Evolutionary conservation across 2,888 invertebrate species (phyloP), one percentile per base, ranked within the genome.

Genomic region (Sinhomidia bicolor): DNA sequence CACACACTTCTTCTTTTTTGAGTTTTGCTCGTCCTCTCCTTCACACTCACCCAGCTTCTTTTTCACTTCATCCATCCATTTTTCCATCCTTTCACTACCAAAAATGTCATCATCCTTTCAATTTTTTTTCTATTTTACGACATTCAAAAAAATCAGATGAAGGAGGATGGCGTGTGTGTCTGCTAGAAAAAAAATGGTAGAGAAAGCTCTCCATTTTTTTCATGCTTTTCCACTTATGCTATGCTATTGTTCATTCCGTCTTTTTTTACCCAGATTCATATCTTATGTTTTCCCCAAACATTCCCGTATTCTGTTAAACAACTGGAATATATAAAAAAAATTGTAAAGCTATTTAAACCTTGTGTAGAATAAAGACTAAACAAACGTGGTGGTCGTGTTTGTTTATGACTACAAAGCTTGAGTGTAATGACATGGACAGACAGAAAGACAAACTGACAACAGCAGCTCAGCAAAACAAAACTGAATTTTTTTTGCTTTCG

Each of bases 61-160:
- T 74, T 74, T 74, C 74, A 74, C 74, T 74, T 44, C 74, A 41
- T 44, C 6, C 47, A 47, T 74, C 47, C 74, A 44, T 44, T 74
- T 74, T 74, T 23, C 74, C 47, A 44, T 47, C 44, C 26, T 74
- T 47, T 14, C 17, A 10, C 74, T 4, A 12, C 12, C 17, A 74
- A 74, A 74, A 74, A 74, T 74, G 74, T 47, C 74, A 74, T 44
- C 74, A 44, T 74, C 26, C 74, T 44, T 74, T 74, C 74, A 65
- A 17, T 57, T 57, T 65, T 65, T 36, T 62, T 36, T 36, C 65
- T 65, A 47, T 74, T 74, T 74, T 74, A 74, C 74, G 74, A 74
- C 74, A 74, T 65, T 65, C 65, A 32, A 44, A 47, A 71, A 74
- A 26, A 65, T 10, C 26, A 26, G 65, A 32, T 26, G 54, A 17